Evolutionary conservation across 2,113 vertebrate species (phyloP), one percentile per base, ranked within the genome.

Genomic region (Kobus ellipsiprymnus): DNA sequence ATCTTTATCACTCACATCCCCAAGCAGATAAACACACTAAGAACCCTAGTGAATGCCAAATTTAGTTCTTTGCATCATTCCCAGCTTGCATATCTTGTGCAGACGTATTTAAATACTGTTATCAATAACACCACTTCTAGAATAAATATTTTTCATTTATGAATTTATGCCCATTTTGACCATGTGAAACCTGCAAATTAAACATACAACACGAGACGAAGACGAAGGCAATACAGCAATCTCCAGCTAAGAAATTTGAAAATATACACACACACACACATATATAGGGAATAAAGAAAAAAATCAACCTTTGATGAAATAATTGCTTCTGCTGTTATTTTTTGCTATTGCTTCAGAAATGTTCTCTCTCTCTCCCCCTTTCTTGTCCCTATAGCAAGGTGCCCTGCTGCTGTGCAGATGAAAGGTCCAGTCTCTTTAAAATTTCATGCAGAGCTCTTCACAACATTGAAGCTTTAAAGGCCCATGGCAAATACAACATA

Each of bases 341-440:
- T 98, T 98, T 98, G 96, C 98, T 97, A 96, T 98, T 98, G 98
- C 98, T 98, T 98, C 98, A 98, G 98, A 99, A 98, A 98, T 98
- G 98, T 97, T 98, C 96, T 84, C 67, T 98, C 98, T 92, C 94
- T 71, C 85, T 84, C 59, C 98, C 92, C 97, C 97, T 98, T 98
- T 98, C 98, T 98, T 98, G 98, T 98, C 98, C 98, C 98, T 98
- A 98, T 98, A 97, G 97, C 83, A 97, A 98, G 98, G 97, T 97
- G 90, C 92, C 99, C 98, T 98, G 98, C 98, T 99, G 99, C 95
- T 98, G 98, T 2, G 5, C 89, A 99, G 98, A 99, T 99, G 98
- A 99, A 99, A 99, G 98, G 98, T 98, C 98, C 98, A 96, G 98
- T 98, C 98, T 99, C 98, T 99, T 99, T 99, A 98, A 99, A 99